Evolutionary conservation across 2,888 invertebrate genomes (phyloP), one percentile per base, ranked within the genome.

Genomic region (Ditula angustiorana): DNA sequence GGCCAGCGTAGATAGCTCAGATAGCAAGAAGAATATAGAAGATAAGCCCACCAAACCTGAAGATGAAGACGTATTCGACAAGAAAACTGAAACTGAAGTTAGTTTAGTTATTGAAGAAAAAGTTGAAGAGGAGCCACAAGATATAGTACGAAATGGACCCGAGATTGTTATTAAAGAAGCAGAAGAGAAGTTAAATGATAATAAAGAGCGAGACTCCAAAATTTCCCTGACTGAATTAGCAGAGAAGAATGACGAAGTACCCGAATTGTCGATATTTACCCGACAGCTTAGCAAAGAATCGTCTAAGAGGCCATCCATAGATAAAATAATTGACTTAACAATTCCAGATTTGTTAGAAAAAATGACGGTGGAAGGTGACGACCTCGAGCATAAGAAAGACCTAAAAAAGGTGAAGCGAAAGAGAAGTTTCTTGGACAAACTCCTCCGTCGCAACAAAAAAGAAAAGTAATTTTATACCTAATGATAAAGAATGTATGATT

Each of bases 371-470:
- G 90, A 92, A 64, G 90, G 78, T 13, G 88, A 90, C 7, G 80
- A 79, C 64, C 72, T 87, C 69, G 89, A 89, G 70, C 79, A 85
- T 62, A 82, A 77, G 61, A 84, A 81, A 63, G 78, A 77, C 49
- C 76, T 78, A 19, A 90, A 85, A 69, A 92, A 92, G 75, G 86
- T 92, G 5, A 92, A 92, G 74, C 81, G 91, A 77, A 92, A 91
- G 86, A 80, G 92, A 67, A 92, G 92, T 82, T 92, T 92, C 75
- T 71, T 92, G 62, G 92, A 92, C 72, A 92, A 92, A 77, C 82
- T 92, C 49, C 78, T 92, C 69, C 91, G 92, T 61, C 86, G 92
- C 69, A 92, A 92, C 69, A 87, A 86, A 81, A 85, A 85, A 74
- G 86, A 83, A 71, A 83, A 81, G 68, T 75, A 53, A 33, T 35